phyloP scores from a whole-genome alignment of 2,888 invertebrate genomes.

The Hypselothyrea guttata region DNA sequence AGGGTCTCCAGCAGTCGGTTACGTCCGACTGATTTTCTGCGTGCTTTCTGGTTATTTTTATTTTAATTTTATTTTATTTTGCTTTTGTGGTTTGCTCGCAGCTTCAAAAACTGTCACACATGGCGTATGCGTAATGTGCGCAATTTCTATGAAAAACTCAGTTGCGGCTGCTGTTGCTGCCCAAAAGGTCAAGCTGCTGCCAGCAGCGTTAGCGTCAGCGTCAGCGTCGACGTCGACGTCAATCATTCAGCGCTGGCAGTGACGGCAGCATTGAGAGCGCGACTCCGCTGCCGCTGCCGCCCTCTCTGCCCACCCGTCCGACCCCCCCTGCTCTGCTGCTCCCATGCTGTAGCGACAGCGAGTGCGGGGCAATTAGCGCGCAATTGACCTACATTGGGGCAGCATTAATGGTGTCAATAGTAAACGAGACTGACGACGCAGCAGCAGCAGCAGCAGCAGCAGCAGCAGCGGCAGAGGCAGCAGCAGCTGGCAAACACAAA shows the following conservation, averaged over 20 bases:
- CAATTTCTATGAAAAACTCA: conserved; percentile 43
- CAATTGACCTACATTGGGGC: conserved; percentile 78
- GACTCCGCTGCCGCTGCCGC: conserved; percentile 19
- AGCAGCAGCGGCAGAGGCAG: conserved; percentile 13
- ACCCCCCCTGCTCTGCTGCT: not conserved
- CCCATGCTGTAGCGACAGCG: conserved; percentile 31
- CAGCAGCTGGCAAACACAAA: conserved; percentile 50
- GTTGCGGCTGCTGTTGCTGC: conserved; percentile 37
- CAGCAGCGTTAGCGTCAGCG: too few species aligned
- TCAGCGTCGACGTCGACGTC: conserved; percentile 35
- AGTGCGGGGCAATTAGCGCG: conserved; percentile 78
- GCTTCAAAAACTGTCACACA: conserved; percentile 34
- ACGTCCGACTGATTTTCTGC: too few species aligned
- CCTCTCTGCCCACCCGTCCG: not conserved
- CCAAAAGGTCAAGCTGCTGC: conserved; percentile 64
- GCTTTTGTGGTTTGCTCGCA: conserved; percentile 2
- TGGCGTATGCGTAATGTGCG: conserved; percentile 68
- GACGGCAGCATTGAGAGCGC: conserved; percentile 45
- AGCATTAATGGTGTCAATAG: conserved; percentile 79
- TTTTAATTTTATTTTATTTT: conserved; percentile 12
- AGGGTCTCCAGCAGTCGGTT: too few species aligned
- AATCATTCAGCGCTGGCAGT: conserved; percentile 48
- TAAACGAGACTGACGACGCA: conserved; percentile 72
- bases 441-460: conserved; percentile 10
- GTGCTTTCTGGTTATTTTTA: too few species aligned